Evolutionary conservation across 2,797 vertebrate genomes (phyloP).

Genomic region (Artibeus jamaicensis): DNA sequence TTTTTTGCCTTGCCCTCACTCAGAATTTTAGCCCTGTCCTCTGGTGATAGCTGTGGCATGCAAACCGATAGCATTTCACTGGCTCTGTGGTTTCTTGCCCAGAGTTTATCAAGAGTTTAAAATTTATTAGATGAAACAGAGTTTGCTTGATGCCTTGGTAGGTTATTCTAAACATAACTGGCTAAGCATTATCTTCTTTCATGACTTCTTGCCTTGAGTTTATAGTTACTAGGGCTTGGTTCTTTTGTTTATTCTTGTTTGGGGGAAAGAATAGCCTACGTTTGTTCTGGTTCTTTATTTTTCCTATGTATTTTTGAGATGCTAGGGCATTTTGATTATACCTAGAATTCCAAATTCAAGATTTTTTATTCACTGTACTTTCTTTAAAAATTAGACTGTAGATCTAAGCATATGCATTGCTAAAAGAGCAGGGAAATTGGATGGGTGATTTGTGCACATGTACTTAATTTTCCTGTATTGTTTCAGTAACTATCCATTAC

Average conservation of each 20-base stretch:
- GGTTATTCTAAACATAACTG: background rate
- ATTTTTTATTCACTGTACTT: constrained; percentile 7
- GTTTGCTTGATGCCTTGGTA: background rate
- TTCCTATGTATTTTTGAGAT: background rate
- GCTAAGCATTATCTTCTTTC: background rate
- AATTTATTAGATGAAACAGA: background rate
- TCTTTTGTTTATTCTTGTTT: background rate
- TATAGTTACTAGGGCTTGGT: background rate
- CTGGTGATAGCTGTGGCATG: background rate
- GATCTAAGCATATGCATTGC: background rate
- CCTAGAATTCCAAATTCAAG: background rate
- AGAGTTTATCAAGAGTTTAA: background rate
- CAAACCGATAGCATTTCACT: background rate
- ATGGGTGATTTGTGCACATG: background rate
- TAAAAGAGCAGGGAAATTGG: background rate
- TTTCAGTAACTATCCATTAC: constrained; percentile 5
- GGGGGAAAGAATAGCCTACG: background rate
- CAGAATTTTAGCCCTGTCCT: background rate
- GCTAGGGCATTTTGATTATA: background rate
- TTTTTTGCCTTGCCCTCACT: background rate
- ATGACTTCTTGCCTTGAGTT: background rate
- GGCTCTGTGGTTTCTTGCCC: background rate
- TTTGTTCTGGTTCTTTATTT: constrained; percentile 1
- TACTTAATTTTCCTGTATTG: constrained; percentile 33
- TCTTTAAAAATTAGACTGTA: background rate